Base-by-base conservation (phyloP, 1,140 invertebrate genomes). In the Cyclargus thomasi region DNA sequence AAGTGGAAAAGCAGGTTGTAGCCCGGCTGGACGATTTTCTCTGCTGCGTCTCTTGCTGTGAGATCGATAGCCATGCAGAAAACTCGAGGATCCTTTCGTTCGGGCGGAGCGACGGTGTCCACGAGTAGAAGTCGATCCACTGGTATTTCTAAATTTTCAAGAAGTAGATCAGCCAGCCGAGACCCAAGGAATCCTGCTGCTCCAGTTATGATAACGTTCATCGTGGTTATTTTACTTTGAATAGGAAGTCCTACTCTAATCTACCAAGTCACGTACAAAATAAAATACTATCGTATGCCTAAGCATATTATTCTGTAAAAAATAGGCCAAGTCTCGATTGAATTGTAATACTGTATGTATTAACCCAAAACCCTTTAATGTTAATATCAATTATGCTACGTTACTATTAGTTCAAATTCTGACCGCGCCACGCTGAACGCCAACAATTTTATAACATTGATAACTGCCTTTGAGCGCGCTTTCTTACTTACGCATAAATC, bases 181-280 rank as follows among this genome's bases (percentile, higher is more conserved):
- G 75, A 71, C 0, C 86, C 86, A 0, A 89, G 39, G 57, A 86
- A 89, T 0, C 86, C 86, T 0, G 79, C 80, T 0, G 83, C 85
- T 39, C 85, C 86, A 29, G 83, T 89, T 8, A 89, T 69, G 5
- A 82, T 76, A 0, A 88, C 74, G 65, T 88, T 81, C 86, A 88
- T 88, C 8, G 72, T 74, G 22, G 1, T 18, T 53, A 59, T 47
- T 36, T 39, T 67, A n/a, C 1, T 35, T 22, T 47, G 6, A 2
- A 14, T 14, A 11, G 39, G 39, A 3, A 47, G 11, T 11, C 14
- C 29, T 29, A 8, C 29, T 47, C 39, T 47, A 47, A 47, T 8
- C 39, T 11, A 47, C 14, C 10, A 47, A 47, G 39, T 47, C 39
- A 47, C 2, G 11, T 47, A 47, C 8, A 47, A 47, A 29, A 3